These are phyloP conservation scores for Rutpela maculata DNA, from an alignment of 2,888 invertebrate genomes.

Conservation along the genomic window DNA sequence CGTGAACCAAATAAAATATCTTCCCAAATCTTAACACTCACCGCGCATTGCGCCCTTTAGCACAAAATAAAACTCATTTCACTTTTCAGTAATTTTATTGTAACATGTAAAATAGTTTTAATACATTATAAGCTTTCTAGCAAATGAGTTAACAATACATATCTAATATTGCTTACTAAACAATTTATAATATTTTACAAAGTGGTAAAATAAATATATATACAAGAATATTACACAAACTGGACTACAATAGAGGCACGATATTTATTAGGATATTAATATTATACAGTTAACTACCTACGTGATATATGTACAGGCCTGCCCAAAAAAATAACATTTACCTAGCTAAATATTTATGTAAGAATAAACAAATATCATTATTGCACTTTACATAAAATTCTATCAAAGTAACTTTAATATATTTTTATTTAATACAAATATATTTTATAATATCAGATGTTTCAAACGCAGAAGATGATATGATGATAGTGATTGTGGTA, in stretches of 20 bases:
- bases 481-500: background rate
- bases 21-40: too few species aligned
- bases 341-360: background rate
- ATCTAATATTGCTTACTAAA: slow-evolving; percentile 67
- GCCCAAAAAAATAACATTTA: slow-evolving; percentile 21
- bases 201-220: slow-evolving; percentile 53
- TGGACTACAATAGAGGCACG: slow-evolving; percentile 54
- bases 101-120: slow-evolving; percentile 64
- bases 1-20: too few species aligned
- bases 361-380: slow-evolving; percentile 14
- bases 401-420: slow-evolving; percentile 8
- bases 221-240: slow-evolving; percentile 54
- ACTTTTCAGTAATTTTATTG: slow-evolving; percentile 56
- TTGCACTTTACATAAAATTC: slow-evolving; percentile 24
- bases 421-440: background rate
- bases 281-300: slow-evolving; percentile 35
- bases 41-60: too few species aligned
- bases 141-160: slow-evolving; percentile 60
- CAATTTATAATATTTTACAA: slow-evolving; percentile 53
- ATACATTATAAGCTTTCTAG: slow-evolving; percentile 62
- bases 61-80: background rate
- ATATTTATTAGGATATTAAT: slow-evolving; percentile 53
- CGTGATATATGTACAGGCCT: slow-evolving; percentile 29
- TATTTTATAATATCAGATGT: slow-evolving; percentile 20
- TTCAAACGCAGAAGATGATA: slow-evolving; percentile 1